Evolutionary conservation across 2,113 vertebrate genomes (phyloP).

Genomic region (cat (Felis catus)): DNA sequence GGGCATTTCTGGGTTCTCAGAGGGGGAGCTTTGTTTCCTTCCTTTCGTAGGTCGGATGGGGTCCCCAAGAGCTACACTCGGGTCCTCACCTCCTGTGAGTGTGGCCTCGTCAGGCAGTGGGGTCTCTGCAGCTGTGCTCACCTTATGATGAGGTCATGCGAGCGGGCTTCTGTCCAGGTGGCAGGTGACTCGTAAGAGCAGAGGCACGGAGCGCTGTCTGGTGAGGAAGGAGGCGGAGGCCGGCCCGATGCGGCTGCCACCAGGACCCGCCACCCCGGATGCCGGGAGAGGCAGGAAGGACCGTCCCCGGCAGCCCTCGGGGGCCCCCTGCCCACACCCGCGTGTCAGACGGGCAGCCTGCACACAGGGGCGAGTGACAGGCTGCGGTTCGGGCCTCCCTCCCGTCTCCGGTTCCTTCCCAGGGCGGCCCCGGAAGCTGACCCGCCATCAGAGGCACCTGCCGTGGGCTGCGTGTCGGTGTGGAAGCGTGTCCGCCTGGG

Average conservation of each 20-base stretch:
- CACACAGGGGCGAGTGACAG: too few relatives aligned
- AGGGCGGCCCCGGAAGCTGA: background rate
- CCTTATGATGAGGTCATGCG: background rate
- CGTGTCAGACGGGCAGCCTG: background rate
- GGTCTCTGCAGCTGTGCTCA: background rate
- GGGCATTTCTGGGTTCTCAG: background rate
- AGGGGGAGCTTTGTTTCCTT: too few relatives aligned
- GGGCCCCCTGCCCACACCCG: too few relatives aligned
- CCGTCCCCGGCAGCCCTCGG: too few relatives aligned
- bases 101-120: accelerated
- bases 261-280: background rate
- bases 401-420: background rate
- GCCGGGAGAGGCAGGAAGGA: background rate
- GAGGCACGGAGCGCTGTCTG: too few relatives aligned
- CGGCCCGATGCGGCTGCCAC: accelerated
- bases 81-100: too few relatives aligned
- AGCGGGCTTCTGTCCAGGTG: accelerated
- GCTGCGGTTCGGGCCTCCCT: too few relatives aligned
- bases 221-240: background rate
- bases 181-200: too few relatives aligned
- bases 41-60: too few relatives aligned
- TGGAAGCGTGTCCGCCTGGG: accelerated
- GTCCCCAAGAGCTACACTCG: background rate
- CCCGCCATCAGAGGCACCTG: background rate
- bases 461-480: accelerated